These are phyloP conservation scores for Psephotus haematonotus DNA, from an alignment of 2,113 vertebrate genomes.

Conservation along the genomic window DNA sequence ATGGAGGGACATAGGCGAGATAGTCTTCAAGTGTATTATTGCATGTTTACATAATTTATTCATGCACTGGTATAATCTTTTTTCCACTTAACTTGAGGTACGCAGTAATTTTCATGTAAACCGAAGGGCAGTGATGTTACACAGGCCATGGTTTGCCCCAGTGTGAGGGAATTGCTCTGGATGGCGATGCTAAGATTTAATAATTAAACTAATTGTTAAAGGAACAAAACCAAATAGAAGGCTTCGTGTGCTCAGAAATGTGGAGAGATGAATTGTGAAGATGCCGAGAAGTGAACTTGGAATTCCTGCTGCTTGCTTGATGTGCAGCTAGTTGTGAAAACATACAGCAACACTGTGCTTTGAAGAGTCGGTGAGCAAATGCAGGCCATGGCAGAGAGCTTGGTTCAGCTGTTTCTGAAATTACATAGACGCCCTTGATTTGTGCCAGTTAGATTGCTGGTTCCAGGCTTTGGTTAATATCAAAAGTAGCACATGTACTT, in stretches of 20 bases:
- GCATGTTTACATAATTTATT: background rate
- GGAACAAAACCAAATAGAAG: background rate
- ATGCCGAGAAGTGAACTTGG: background rate
- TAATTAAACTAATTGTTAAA: background rate
- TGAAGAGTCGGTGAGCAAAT: background rate
- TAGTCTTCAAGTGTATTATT: background rate
- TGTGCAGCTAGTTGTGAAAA: background rate
- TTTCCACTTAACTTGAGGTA: background rate
- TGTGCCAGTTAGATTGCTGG: conserved; percentile 29
- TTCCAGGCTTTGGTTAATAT: conserved; percentile 56
- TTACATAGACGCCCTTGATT: conserved; percentile 26
- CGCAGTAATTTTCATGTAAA: background rate
- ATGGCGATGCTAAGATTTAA: background rate
- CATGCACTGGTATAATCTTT: background rate
- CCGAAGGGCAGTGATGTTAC: background rate
- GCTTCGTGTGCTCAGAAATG: background rate
- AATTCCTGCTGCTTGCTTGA: background rate
- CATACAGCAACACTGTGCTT: background rate
- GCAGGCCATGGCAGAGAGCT: background rate
- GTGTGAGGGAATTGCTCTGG: background rate
- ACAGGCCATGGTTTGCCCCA: background rate
- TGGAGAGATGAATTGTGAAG: background rate
- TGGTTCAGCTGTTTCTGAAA: conserved; percentile 25
- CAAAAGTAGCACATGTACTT: conserved; percentile 39
- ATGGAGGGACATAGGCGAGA: background rate